Evolutionary conservation across 2,113 vertebrate species (phyloP), one percentile per base, ranked within the genome.

Genomic region (Atrichornis clamosus): DNA sequence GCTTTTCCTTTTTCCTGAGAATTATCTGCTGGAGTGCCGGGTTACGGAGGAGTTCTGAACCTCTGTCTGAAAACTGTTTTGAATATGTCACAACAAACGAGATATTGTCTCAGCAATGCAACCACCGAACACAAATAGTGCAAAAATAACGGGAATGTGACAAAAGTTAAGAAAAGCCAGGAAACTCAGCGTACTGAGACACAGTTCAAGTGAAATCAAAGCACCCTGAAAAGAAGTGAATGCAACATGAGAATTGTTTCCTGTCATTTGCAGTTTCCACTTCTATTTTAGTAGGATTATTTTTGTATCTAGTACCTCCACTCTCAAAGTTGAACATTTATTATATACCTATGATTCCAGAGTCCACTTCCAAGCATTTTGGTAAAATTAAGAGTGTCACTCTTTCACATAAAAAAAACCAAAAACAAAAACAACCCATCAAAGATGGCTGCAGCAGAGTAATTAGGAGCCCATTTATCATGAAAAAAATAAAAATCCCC

Each of bases 61-160:
- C 95, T 88, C 93, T 97, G 89, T 88, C 94, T 96, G 76, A 93
- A 97, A 97, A 97, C 86, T 84, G 68, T 60, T 96, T 97, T 87
- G 89, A 78, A 94, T 86, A 77, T 96, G 94, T 97, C 95, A 97
- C 95, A 98, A 97, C 95, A 97, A 97, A 97, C 79, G 42, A 91
- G 95, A 96, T 97, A 94, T 96, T 97, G 93, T 97, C 96, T 96
- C 95, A 96, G 94, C 96, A 97, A 75, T 68, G 95, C 60, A 96
- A 96, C n/a, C 83, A 95, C 94, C 12, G 46, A 96, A 83, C 96
- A 91, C 82, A 88, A 97, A 91, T 67, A 97, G 47, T 24, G 53
- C 80, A 90, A 90, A 88, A 95, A 86, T 70, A 93, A 95, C 2
- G n/a, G 92, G 90, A 42, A 41, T 90, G 77, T 83, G 95, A 84